phyloP scores from a whole-genome alignment of 1,140 invertebrate genomes.

The Nixonia krombeini region DNA sequence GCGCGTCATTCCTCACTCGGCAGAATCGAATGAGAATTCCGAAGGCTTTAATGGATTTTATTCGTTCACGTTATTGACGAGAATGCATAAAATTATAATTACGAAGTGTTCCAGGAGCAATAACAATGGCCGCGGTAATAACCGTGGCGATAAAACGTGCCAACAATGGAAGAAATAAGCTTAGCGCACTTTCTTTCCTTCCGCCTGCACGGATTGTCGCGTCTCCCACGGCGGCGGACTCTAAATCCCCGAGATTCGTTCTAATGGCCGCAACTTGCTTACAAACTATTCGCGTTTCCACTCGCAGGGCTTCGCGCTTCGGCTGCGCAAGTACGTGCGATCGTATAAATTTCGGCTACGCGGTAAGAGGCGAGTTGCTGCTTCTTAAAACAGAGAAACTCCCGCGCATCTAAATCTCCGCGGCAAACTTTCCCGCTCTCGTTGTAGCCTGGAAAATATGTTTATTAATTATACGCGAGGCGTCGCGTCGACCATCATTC shows the following conservation, averaged over 20 bases:
- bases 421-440: conserved; percentile 56
- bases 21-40: no score
- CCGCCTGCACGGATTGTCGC: conserved; percentile 15
- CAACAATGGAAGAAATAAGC: no score
- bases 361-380: conserved; percentile 23
- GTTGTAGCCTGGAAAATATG: conserved; percentile 54
- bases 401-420: conserved; percentile 48
- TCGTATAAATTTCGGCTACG: conserved; percentile 62
- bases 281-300: conserved; percentile 63
- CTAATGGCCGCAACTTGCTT: conserved; percentile 70
- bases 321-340: conserved; percentile 53
- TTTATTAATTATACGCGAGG: conserved; percentile 55
- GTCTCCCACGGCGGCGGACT: conserved; percentile 51
- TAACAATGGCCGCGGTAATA: no score
- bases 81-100: no score
- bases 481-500: conserved; percentile 39
- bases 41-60: no score
- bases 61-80: no score
- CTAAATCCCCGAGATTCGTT: conserved; percentile 71
- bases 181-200: conserved; percentile 31
- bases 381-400: conserved; percentile 58
- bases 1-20: conserved; percentile 24
- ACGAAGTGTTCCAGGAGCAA: no score
- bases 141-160: no score
- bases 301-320: conserved; percentile 47